Base-by-base conservation (phyloP, 2,797 vertebrate genomes). In the Chaunax sp. region DNA sequence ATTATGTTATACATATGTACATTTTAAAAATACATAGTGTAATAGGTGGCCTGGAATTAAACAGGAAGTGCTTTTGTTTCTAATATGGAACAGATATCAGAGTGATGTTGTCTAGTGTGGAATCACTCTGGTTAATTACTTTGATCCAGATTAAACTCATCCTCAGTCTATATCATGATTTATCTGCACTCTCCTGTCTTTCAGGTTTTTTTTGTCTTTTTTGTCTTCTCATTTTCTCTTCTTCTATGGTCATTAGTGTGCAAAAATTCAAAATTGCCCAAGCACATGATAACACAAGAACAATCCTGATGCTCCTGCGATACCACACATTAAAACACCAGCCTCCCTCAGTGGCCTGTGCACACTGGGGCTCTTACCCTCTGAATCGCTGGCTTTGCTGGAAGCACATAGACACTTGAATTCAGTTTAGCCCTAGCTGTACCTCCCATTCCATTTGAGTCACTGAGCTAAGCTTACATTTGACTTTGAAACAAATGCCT, bases 101-200 rank as follows among this genome's bases (percentile, higher is more conserved):
- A 47, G 35, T 49, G 43, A 20, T 69, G 52, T 47, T 64, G 26
- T 54, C 50, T 47, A n/a, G n/a, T n/a, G n/a, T n/a, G 1, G 16
- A 59, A 5, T 74, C 60, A 53, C 62, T 69, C 49, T 53, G 51
- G 58, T 69, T 77, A 69, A 65, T 84, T 68, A 49, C 56, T 85
- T 26, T 59, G 50, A 82, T 75, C 66, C 73, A 82, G 76, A 81
- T 82, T 81, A 77, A 69, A 51, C 45, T 65, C 68, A 33, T 64
- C 49, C 30, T 56, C 53, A 40, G 55, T 79, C 68, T 75, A 73
- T 69, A 80, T 77, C 73, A 72, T 46, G 56, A 53, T 44, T 69
- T 38, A 14, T 60, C 22, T 35, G 49, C 47, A 60, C 51, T 20
- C 28, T 46, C 16, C 20, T 40, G 16, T 1, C 54, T 3, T 43